Evolutionary conservation across 2,888 invertebrate species (phyloP), one percentile per base, ranked within the genome.

Genomic region (Ptychoptera contaminata): DNA sequence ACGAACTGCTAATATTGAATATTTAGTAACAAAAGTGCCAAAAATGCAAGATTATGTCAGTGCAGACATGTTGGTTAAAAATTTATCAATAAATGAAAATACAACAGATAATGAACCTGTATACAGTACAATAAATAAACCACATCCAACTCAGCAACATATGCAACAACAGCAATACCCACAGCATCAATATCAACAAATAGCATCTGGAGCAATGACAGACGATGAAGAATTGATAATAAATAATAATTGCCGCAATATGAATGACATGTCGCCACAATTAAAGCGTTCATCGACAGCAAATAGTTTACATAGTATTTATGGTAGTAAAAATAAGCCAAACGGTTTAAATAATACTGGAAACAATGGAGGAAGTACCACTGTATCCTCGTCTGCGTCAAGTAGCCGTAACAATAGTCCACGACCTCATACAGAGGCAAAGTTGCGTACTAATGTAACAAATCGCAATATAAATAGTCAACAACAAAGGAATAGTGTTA

Each of bases 381-480:
- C 65, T 15, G 65, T 66, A 1, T 64, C 69, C 1, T 68, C 62
- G 34, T 69, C 69, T 44, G 60, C 57, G 45, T 64, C 64, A 12
- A 68, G 66, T 50, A 73, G 72, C 47, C 62, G 75, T 36, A 76
- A 75, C 56, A 74, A 76, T 48, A 76, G 76, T 52, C 77, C 77
- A 1, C 59, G 76, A 38, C 71, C 74, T 8, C 63, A 70, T 43
- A 70, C 71, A n/a, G 76, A 76, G 50, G 72, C 75, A 0, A 70
- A 72, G 53, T 55, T 74, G n/a, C 57, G 73, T 39, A 68, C 71
- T 0, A 69, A 68, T 4, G 67, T 67, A 1, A 66, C 65, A 6
- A 55, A 62, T 40, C 50, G 52, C 9, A 77, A 76, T 47, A 73
- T 76, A 10, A 74, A 46, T 2, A 45, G 49, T 40, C 42, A 50